Conservation (phyloP, 2,888 invertebrate species). For the Schrankia costaestrigalis region DNA sequence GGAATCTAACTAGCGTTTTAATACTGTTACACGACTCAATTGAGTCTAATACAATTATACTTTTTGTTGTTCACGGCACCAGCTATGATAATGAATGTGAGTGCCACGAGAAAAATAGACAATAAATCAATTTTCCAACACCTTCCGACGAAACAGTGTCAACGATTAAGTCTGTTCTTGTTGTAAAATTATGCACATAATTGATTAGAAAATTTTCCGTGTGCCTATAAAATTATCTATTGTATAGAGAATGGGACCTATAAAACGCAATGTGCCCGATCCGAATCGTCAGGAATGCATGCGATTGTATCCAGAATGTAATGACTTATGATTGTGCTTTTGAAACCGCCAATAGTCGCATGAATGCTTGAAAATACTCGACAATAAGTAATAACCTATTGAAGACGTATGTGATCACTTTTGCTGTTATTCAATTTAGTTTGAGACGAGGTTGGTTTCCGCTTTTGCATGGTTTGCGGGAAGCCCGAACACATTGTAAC, state of each 20-base stretch:
- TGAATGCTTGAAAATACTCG: constrained; percentile 46
- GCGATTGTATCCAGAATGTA: constrained; percentile 11
- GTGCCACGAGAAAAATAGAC: constrained; percentile 28
- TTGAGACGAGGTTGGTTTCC: constrained; percentile 71
- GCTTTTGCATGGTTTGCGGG: constrained; percentile 77
- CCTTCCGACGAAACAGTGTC: constrained; percentile 16
- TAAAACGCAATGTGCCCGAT: too few relatives aligned
- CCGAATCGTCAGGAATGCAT: too few relatives aligned
- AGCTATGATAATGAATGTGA: constrained; percentile 32
- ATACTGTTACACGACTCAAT: constrained; percentile 54
- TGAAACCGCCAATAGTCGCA: constrained; percentile 61
- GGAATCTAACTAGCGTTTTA: constrained; percentile 52
- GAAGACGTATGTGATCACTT: constrained; percentile 76
- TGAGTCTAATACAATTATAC: constrained; percentile 48
- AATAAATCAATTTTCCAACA: constrained; percentile 25
- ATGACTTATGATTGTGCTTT: constrained; percentile 51
- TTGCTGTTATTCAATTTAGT: constrained; percentile 80
- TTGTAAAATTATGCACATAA: constrained; percentile 15
- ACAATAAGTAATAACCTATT: constrained; percentile 60
- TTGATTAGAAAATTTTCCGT: constrained; percentile 19
- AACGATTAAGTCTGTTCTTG: constrained; percentile 10
- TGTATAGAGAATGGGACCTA: constrained; percentile 14
- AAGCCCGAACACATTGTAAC: constrained; percentile 64
- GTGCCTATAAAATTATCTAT: background rate
- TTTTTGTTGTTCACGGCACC: constrained; percentile 39